Conservation (phyloP, 2,113 vertebrate genomes). For the Odontophorus gujanensis region DNA sequence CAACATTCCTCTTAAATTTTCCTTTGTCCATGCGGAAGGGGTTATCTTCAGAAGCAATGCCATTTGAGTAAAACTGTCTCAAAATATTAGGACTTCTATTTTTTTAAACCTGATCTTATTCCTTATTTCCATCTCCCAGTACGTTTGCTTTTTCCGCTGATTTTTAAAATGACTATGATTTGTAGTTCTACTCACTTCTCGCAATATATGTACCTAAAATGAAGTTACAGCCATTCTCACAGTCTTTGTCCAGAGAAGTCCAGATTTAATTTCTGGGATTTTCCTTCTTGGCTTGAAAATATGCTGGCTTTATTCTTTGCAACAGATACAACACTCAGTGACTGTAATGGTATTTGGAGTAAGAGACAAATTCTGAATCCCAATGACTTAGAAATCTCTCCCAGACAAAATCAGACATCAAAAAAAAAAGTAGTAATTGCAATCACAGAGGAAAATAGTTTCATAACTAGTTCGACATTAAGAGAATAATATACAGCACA, state of each 20-base stretch:
- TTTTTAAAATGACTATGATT: background rate
- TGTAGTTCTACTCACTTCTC: background rate
- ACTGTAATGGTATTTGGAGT: background rate
- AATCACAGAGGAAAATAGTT: background rate
- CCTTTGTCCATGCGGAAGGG: background rate
- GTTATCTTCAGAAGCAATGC: background rate
- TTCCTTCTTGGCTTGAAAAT: background rate
- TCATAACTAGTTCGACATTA: background rate
- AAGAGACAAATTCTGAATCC: background rate
- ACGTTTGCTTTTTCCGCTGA: background rate
- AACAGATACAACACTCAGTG: background rate
- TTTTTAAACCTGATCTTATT: background rate
- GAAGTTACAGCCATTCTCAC: background rate
- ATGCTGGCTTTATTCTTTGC: background rate
- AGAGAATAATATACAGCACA: accelerated
- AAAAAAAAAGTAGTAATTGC: background rate
- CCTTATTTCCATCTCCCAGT: background rate
- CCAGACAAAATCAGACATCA: background rate
- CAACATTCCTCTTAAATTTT: background rate
- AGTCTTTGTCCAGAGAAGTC: background rate
- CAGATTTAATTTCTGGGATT: background rate
- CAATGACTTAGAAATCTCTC: background rate
- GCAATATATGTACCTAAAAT: background rate
- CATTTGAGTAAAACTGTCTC: background rate
- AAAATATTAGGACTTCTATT: background rate